Conservation (phyloP, 2,888 invertebrate genomes). For the Ennomos erosarius region DNA sequence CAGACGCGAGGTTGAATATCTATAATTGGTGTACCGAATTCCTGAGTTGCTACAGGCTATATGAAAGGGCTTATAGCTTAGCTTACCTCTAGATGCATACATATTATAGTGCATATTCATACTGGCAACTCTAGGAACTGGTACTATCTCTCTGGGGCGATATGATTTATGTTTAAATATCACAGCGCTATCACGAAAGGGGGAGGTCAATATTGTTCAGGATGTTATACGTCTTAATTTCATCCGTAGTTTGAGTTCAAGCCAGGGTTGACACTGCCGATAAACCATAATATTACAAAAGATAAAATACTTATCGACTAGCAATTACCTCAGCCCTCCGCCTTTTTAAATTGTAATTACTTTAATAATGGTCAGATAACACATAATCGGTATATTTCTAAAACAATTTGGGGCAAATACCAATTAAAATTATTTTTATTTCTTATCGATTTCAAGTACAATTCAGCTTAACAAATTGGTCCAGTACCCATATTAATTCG, state of each 20-base stretch:
- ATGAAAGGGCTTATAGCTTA: not conserved
- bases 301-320: constrained; percentile 20
- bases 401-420: constrained; percentile 26
- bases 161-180: constrained; percentile 63
- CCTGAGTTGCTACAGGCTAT: constrained; percentile 3
- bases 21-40: constrained; percentile 25
- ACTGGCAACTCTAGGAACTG: constrained; percentile 35
- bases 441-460: constrained; percentile 33
- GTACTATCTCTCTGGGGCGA: constrained; percentile 47
- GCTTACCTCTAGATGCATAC: constrained; percentile 5
- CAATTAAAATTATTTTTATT: constrained; percentile 28
- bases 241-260: constrained; percentile 46
- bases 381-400: constrained; percentile 11
- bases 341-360: too few relatives aligned
- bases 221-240: constrained; percentile 72
- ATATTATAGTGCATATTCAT: constrained; percentile 14
- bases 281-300: constrained; percentile 20
- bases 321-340: constrained; percentile 16
- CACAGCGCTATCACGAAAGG: constrained; percentile 56
- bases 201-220: constrained; percentile 66
- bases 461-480: constrained; percentile 36
- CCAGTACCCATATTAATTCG: constrained; percentile 33
- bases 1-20: constrained; percentile 26
- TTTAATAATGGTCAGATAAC: constrained; percentile 1
- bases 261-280: constrained; percentile 37